Conservation (phyloP, 2,888 invertebrate genomes). For the Gibbula magus region DNA sequence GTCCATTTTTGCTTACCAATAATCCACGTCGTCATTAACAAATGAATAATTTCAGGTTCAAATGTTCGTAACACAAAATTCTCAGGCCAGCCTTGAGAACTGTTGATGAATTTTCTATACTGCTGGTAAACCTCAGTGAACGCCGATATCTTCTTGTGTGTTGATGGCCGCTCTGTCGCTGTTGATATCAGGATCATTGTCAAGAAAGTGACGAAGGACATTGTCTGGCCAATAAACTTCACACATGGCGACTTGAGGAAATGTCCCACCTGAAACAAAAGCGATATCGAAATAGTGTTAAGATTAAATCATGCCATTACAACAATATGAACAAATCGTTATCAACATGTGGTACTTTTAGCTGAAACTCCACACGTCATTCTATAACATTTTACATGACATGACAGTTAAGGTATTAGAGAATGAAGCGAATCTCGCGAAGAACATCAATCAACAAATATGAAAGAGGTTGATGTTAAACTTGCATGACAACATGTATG, state of each 20-base stretch:
- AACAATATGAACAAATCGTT: too few relatives aligned
- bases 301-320: too few relatives aligned
- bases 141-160: conserved; percentile 38
- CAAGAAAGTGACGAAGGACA: conserved; percentile 67
- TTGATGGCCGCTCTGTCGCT: conserved; percentile 49
- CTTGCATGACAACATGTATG: too few relatives aligned
- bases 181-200: conserved; percentile 63
- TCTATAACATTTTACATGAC: too few relatives aligned
- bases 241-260: conserved; percentile 68
- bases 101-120: conserved; percentile 28
- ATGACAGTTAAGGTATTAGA: too few relatives aligned
- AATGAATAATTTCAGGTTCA: conserved; percentile 54
- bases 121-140: conserved; percentile 27
- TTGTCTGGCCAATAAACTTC: conserved; percentile 70
- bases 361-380: too few relatives aligned
- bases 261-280: conserved; percentile 58
- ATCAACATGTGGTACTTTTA: too few relatives aligned
- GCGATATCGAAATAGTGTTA: background rate
- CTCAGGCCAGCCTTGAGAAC: conserved; percentile 34
- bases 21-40: conserved; percentile 59
- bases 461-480: too few relatives aligned
- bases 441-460: too few relatives aligned
- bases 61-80: conserved; percentile 53
- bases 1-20: conserved; percentile 42
- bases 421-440: too few relatives aligned